phyloP scores from a whole-genome alignment of 2,113 vertebrate species.

The Passer montanus region DNA sequence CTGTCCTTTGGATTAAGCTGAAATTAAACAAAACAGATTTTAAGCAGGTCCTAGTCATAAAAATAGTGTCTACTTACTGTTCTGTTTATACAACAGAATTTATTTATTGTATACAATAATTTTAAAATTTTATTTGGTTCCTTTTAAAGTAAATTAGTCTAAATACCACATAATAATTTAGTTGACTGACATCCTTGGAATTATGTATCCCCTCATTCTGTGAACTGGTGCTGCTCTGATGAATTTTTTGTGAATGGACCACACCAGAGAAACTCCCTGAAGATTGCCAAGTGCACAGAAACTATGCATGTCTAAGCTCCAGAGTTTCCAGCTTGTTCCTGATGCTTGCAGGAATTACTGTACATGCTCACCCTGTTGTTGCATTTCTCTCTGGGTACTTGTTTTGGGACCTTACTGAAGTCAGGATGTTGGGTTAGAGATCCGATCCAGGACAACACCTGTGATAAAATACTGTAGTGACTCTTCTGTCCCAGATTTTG shows the following conservation, averaged over 20 bases:
- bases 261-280: background rate
- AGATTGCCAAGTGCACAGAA: background rate
- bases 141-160: background rate
- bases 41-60: background rate
- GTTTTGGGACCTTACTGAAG: background rate
- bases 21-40: background rate
- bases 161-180: background rate
- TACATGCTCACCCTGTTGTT: background rate
- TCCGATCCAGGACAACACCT: background rate
- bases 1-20: background rate
- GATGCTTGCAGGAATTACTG: background rate
- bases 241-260: background rate
- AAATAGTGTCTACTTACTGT: background rate
- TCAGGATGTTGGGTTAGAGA: background rate
- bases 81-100: background rate
- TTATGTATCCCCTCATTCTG: background rate
- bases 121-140: background rate
- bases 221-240: background rate
- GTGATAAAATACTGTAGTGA: background rate
- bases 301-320: background rate
- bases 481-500: background rate
- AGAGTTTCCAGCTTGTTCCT: background rate
- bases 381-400: background rate
- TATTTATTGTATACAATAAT: background rate
- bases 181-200: background rate